phyloP scores from a whole-genome alignment of 92 coral and sea anemone species.

The Phenganax stokvisi region DNA sequence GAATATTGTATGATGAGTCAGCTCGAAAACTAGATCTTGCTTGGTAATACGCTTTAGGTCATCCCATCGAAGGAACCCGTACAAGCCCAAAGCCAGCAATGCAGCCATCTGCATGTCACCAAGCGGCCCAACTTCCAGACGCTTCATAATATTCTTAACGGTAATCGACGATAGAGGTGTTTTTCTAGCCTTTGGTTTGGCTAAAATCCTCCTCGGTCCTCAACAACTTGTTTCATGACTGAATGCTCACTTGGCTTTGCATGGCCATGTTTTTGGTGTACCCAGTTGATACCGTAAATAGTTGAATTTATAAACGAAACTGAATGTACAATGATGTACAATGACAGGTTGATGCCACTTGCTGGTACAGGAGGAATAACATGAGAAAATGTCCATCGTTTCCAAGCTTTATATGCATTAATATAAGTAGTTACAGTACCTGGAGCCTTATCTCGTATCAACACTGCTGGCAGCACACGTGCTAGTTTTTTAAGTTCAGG shows the following conservation, averaged over 20 bases:
- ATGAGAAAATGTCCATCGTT: constrained; percentile 42
- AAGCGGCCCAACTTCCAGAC: constrained; percentile 43
- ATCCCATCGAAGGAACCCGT: constrained; percentile 47
- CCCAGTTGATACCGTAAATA: constrained; percentile 41
- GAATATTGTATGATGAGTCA: constrained; percentile 42
- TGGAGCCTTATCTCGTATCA: constrained; percentile 54
- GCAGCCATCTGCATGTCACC: constrained; percentile 39
- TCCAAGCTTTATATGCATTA: constrained; percentile 45
- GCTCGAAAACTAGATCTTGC: constrained; percentile 33
- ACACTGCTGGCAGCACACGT: constrained; percentile 38
- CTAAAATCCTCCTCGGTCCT: constrained; percentile 39
- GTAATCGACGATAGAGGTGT: constrained; percentile 20
- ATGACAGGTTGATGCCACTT: constrained; percentile 12
- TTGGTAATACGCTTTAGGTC: constrained; percentile 33
- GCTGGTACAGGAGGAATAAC: constrained; percentile 23
- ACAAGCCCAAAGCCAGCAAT: constrained; percentile 40
- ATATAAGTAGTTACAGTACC: constrained; percentile 53
- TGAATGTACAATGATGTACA: constrained; percentile 38
- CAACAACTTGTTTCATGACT: constrained; percentile 28
- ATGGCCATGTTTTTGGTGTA: constrained; percentile 41
- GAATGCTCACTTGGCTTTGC: constrained; percentile 33
- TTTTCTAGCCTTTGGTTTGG: constrained; percentile 36
- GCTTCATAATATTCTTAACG: constrained; percentile 35
- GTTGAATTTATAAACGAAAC: constrained; percentile 37
- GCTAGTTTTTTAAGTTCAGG: constrained; percentile 45